These are phyloP conservation scores for Solea senegalensis DNA, from an alignment of 2,113 vertebrate genomes.

Conservation along the genomic window DNA sequence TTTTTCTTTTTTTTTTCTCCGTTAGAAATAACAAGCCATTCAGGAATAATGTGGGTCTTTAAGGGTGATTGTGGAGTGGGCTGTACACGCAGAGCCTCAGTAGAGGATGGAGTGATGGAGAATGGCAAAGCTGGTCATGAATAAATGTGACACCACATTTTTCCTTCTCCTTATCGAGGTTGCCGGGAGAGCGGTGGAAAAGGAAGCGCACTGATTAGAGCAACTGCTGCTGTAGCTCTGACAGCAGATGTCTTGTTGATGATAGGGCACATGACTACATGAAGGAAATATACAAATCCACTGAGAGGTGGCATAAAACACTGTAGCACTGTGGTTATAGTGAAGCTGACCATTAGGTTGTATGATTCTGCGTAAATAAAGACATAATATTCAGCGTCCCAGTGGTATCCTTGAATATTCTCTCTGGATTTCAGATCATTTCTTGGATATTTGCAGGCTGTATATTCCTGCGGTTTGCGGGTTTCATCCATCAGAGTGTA, in stretches of 20 bases:
- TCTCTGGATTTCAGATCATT: background rate
- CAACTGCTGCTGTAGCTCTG: slow-evolving; percentile 57
- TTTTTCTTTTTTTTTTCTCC: no score
- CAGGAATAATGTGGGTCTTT: slow-evolving; percentile 54
- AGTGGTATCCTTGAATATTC: slow-evolving; percentile 19
- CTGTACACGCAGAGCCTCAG: slow-evolving; percentile 38
- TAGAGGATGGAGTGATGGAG: slow-evolving; percentile 50
- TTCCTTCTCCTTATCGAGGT: slow-evolving; percentile 75
- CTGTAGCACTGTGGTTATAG: slow-evolving; percentile 21
- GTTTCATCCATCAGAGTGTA: slow-evolving; percentile 7
- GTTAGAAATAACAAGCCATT: no score
- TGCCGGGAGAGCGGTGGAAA: slow-evolving; percentile 71
- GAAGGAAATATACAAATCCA: slow-evolving; percentile 63
- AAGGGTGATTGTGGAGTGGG: slow-evolving; percentile 38
- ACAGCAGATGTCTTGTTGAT: slow-evolving; percentile 78
- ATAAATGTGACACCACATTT: slow-evolving; percentile 77
- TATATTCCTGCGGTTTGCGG: background rate
- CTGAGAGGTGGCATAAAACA: slow-evolving; percentile 41
- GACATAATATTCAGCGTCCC: slow-evolving; percentile 39
- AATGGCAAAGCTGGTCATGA: slow-evolving; percentile 74
- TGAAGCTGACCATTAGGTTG: slow-evolving; percentile 35
- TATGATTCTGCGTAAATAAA: slow-evolving; percentile 43
- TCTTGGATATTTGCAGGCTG: slow-evolving; percentile 4
- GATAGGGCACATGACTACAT: slow-evolving; percentile 67
- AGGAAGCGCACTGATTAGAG: slow-evolving; percentile 71